phyloP scores from a whole-genome alignment of 1,140 invertebrate species.

The Pachypeltis micranthus region DNA sequence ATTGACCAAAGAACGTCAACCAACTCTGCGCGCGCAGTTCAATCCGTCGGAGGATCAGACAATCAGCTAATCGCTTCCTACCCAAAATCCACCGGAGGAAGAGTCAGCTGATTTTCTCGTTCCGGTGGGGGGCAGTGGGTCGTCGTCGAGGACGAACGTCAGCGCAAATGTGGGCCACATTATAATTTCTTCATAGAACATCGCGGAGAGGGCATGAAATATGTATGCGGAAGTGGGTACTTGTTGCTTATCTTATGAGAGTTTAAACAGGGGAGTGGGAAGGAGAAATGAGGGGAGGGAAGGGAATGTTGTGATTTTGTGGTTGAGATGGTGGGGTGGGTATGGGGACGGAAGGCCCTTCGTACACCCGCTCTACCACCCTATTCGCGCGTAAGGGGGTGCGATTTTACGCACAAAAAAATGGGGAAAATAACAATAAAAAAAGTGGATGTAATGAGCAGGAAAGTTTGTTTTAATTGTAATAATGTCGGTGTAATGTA shows the following conservation, averaged over 20 bases:
- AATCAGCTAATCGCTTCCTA: too few relatives aligned
- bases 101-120: too few relatives aligned
- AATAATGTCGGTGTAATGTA: slow-evolving; percentile 29
- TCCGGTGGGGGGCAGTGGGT: slow-evolving; percentile 7
- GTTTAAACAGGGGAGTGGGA: slow-evolving; percentile 10
- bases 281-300: background rate
- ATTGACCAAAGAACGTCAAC: too few relatives aligned
- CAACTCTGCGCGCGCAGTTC: too few relatives aligned
- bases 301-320: background rate
- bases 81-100: too few relatives aligned
- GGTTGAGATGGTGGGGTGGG: background rate
- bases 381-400: too few relatives aligned
- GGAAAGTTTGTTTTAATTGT: slow-evolving; percentile 23
- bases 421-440: too few relatives aligned
- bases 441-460: too few relatives aligned
- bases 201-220: slow-evolving; percentile 12
- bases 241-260: slow-evolving; percentile 16
- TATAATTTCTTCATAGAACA: slow-evolving; percentile 14
- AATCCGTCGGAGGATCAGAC: too few relatives aligned
- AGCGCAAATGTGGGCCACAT: slow-evolving; percentile 15
- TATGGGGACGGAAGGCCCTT: too few relatives aligned
- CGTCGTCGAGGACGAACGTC: background rate
- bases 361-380: too few relatives aligned
- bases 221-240: slow-evolving; percentile 14
- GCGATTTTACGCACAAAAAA: too few relatives aligned